Conservation (phyloP, 2,888 invertebrate species). For the Phytoseiulus persimilis region DNA sequence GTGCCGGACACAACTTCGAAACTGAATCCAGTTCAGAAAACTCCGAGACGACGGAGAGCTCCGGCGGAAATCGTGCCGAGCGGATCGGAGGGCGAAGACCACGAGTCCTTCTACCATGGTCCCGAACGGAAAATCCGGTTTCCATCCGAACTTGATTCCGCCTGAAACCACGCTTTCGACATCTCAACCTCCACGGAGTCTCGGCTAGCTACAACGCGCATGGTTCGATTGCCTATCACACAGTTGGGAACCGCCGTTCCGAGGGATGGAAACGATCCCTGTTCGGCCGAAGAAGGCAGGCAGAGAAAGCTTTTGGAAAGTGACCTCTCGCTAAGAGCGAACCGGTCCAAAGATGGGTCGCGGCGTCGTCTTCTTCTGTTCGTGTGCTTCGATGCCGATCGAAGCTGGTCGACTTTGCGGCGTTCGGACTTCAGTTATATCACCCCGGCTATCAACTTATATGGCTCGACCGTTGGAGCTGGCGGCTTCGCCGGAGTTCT, state of each 20-base stretch:
- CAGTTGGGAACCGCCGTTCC: not conserved
- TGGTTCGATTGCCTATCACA: not conserved
- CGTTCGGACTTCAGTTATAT: not conserved
- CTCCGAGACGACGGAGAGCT: too few relatives aligned
- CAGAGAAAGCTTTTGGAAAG: conserved; percentile 5
- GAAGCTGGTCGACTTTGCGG: not conserved
- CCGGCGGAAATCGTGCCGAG: too few relatives aligned
- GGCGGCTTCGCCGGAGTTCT: too few relatives aligned
- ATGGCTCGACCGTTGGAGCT: too few relatives aligned
- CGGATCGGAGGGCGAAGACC: too few relatives aligned
- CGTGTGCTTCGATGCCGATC: not conserved
- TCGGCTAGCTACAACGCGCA: not conserved
- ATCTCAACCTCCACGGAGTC: too few relatives aligned
- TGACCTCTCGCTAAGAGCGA: not conserved
- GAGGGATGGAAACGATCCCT: not conserved
- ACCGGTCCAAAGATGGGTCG: conserved; percentile 5
- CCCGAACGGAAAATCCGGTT: too few relatives aligned
- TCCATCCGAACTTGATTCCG: too few relatives aligned
- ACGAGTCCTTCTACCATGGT: too few relatives aligned
- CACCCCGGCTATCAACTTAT: not conserved
- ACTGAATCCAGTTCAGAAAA: not conserved
- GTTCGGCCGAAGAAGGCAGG: not conserved
- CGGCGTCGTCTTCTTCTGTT: not conserved
- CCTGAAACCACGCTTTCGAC: too few relatives aligned
- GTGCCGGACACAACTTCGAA: not conserved